Conservation (phyloP, 2,113 vertebrate genomes). For the Carlito syrichta region DNA sequence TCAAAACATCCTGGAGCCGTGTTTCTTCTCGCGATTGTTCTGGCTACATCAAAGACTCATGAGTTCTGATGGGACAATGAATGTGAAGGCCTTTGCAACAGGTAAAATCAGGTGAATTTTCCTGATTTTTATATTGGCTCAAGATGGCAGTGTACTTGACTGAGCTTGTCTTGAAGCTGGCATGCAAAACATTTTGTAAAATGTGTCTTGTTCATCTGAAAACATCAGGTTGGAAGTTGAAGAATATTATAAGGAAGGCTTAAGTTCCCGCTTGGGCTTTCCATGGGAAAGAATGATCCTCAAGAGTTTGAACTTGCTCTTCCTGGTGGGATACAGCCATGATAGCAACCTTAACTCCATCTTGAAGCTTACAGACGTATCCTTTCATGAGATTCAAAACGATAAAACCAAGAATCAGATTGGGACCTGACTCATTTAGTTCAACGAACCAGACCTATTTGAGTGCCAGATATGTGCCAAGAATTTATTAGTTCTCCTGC, state of each 20-base stretch:
- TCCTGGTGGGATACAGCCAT: not conserved
- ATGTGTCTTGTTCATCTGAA: not conserved
- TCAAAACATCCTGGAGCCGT: not conserved
- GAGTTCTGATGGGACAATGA: not conserved
- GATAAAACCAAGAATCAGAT: not conserved
- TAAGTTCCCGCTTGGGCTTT: not conserved
- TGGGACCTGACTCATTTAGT: not conserved
- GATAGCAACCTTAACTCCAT: not conserved
- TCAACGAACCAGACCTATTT: not conserved
- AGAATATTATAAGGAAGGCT: not conserved
- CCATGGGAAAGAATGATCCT: not conserved
- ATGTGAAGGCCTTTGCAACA: not conserved
- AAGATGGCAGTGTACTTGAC: not conserved
- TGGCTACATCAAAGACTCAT: not conserved
- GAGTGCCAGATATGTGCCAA: not conserved
- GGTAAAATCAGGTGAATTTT: not conserved
- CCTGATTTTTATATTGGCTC: not conserved
- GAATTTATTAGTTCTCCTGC: not conserved
- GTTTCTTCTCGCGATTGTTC: not conserved
- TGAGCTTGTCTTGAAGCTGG: not conserved
- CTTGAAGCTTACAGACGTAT: not conserved
- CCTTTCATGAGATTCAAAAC: not conserved
- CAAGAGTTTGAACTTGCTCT: not conserved
- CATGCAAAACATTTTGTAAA: not conserved
- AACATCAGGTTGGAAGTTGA: not conserved